Base-by-base conservation (phyloP, 2,888 invertebrate species). In the Dicyrtomina minuta region DNA sequence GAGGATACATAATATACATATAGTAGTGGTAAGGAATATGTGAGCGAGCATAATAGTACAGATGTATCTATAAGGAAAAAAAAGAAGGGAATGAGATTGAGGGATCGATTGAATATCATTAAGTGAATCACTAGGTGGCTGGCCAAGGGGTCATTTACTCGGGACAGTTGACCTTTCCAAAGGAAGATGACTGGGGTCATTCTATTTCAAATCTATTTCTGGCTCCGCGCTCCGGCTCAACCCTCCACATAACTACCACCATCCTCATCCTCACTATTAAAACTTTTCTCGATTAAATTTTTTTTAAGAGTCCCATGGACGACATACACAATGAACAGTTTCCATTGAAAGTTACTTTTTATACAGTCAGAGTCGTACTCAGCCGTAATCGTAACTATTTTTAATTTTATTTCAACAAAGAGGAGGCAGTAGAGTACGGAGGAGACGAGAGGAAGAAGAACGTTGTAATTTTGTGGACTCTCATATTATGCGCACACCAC, bases 61-160 rank as follows among this genome's bases (percentile, higher is more conserved):
- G 33, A 33, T n/a, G n/a, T n/a, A n/a, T n/a, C n/a, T n/a, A 26
- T 49, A 33, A 1, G 33, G 51, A 33, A 61, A 46, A n/a, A 51
- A 61, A 60, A 51, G 26, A 33, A 58, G 43, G 41, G 55, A 53
- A 56, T 61, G 56, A 69, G 69, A 69, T 69, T 55, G 49, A 58
- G 64, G 62, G 55, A 58, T 64, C 56, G 69, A 69, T 69, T 69
- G 69, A 69, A 69, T 69, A 69, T 69, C 64, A 69, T 69, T 69
- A 69, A 69, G 33, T 62, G 69, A 69, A 69, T 69, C 69, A 69
- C 69, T 69, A 69, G 69, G 69, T 69, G 69, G 62, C 69, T 68
- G 60, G 61, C 62, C 53, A 68, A 68, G 68, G 70, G 70, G 67
- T 68, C 67, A 70, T 70, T 70, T 70, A 70, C 69, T 70, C 62